phyloP scores from a whole-genome alignment of 2,113 vertebrate genomes.

The Columbina picui region DNA sequence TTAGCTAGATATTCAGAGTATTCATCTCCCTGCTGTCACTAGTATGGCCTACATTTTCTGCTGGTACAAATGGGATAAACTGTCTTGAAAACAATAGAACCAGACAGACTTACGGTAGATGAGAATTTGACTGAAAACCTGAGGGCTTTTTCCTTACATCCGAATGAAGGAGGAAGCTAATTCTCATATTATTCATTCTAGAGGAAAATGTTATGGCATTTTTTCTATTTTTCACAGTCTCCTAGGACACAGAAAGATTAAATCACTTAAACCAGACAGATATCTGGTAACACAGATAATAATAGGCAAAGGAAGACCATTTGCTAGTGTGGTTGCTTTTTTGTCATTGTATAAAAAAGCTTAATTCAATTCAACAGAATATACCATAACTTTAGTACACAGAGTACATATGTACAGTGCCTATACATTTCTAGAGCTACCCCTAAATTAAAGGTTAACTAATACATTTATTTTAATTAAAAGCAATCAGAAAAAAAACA shows the following conservation, averaged over 20 bases:
- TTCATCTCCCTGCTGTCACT: constrained; percentile 14
- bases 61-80: constrained; percentile 43
- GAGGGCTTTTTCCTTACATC: not conserved
- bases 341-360: not conserved
- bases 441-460: not conserved
- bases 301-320: not conserved
- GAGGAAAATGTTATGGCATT: not conserved
- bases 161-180: constrained; percentile 1
- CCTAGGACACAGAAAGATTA: not conserved
- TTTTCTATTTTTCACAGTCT: constrained; percentile 25
- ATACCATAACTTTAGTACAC: not conserved
- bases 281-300: not conserved
- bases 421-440: not conserved
- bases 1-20: not conserved
- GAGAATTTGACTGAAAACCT: constrained; percentile 10
- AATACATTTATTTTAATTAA: not conserved
- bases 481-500: not conserved
- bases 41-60: constrained; percentile 18
- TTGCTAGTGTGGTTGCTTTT: not conserved
- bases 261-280: constrained; percentile 5
- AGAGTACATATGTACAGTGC: not conserved
- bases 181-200: not conserved
- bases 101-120: not conserved
- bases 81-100: constrained; percentile 18
- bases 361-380: not conserved